Evolutionary conservation across 2,888 invertebrate genomes (phyloP).

Genomic region (Aleiodes alternator): DNA sequence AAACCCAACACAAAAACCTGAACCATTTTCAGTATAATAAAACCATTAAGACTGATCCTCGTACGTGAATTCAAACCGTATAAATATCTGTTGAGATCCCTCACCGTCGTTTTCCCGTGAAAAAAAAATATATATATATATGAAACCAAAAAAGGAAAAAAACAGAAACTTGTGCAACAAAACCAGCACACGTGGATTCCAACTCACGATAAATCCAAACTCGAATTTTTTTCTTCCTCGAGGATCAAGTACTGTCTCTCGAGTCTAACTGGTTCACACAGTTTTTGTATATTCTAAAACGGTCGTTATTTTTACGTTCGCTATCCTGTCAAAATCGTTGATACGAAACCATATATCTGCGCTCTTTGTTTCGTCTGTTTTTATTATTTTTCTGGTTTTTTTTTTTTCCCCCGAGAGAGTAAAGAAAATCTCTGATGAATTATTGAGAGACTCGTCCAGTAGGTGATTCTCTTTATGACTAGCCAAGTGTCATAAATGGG

Average conservation of each 20-base stretch:
- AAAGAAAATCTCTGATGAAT: slow-evolving; percentile 38
- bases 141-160: slow-evolving; percentile 56
- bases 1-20: slow-evolving; percentile 51
- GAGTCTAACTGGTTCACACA: slow-evolving; percentile 31
- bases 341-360: slow-evolving; percentile 16
- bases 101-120: slow-evolving; percentile 52
- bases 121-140: slow-evolving; percentile 10
- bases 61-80: slow-evolving; percentile 75
- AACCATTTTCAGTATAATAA: slow-evolving; percentile 73
- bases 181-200: slow-evolving; percentile 43
- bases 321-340: slow-evolving; percentile 36
- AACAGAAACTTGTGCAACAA: slow-evolving; percentile 61
- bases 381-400: slow-evolving; percentile 31
- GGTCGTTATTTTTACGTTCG: slow-evolving; percentile 22
- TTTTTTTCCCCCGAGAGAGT: not conserved
- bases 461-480: slow-evolving; percentile 32
- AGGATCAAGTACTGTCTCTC: slow-evolving; percentile 47
- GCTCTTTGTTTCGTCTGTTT: slow-evolving; percentile 12
- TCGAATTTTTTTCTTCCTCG: slow-evolving; percentile 45
- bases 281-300: not conserved
- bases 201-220: slow-evolving; percentile 73
- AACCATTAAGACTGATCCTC: slow-evolving; percentile 75
- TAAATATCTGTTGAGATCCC: slow-evolving; percentile 74
- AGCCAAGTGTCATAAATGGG: slow-evolving; percentile 31
- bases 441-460: slow-evolving; percentile 41